Evolutionary conservation across 1,140 invertebrate species (phyloP), one percentile per base, ranked within the genome.

Genomic region (Philopotamus ludificatus): DNA sequence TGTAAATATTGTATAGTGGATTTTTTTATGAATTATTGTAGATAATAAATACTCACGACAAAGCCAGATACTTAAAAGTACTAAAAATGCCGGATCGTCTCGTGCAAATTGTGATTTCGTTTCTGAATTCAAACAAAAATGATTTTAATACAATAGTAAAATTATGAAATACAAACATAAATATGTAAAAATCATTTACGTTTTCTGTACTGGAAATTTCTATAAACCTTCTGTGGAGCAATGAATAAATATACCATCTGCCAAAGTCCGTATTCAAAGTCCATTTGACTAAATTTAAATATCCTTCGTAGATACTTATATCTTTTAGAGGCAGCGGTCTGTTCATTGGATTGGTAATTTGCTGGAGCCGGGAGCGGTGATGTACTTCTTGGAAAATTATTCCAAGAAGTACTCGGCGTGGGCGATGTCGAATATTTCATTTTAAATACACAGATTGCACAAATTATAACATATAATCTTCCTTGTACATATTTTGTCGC

Each of bases 231-330:
- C 76, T 98, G 94, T 21, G 97, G 97, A 0, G 94, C 84, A 59
- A 92, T 85, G 79, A 99, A 95, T 53, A 99, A 81, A 79, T 97
- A 98, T 0, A 97, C 80, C 93, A 99, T 98, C 86, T 99, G 97
- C 97, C 97, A 99, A 9, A 92, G 82, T 1, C 97, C 97, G 85
- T 97, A 99, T 77, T 99, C 95, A 83, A 99, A 99, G 79, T 99
- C 97, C 97, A 99, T 99, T 81, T 99, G 97, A 74, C 93, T 86
- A 74, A 95, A 96, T 79, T 96, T 94, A 21, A 98, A 84, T 34
- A 99, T 78, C 72, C 95, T 85, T 71, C 94, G 81, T 34, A 98
- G 78, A 79, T 95, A 98, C 83, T 95, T 95, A 74, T 94, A 94
- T 71, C 93, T 85, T 82, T 97, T 98, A 2, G 92, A 90, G 49